phyloP scores from a whole-genome alignment of 2,888 invertebrate species.

The Chrysolina haemoptera region DNA sequence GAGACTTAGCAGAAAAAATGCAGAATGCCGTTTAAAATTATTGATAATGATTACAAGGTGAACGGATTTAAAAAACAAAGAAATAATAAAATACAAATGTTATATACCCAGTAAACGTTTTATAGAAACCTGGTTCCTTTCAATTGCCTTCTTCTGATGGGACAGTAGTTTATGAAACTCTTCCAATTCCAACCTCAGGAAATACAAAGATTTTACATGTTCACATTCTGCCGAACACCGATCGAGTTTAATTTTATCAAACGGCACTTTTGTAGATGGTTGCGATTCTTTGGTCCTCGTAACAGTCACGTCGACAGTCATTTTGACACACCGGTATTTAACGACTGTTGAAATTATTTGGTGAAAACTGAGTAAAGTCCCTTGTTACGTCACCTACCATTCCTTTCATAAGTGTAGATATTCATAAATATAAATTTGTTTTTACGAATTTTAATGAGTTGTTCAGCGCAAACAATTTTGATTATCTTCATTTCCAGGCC shows the following conservation, averaged over 20 bases:
- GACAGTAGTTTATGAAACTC: neutral
- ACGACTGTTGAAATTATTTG: neutral
- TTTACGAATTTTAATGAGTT: neutral
- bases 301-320: neutral
- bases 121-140: neutral
- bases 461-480: neutral
- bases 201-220: neutral
- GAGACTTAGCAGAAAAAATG: too few relatives aligned
- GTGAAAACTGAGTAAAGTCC: neutral
- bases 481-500: neutral
- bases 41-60: too few relatives aligned
- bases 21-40: too few relatives aligned
- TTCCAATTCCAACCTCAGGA: neutral
- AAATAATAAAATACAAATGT: neutral
- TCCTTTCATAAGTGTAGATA: neutral
- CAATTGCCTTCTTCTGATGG: constrained; percentile 1
- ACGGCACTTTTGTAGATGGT: neutral
- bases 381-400: neutral
- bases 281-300: neutral
- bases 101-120: neutral
- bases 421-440: neutral
- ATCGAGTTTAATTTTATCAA: neutral
- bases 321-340: neutral
- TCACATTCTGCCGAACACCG: neutral
- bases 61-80: neutral